phyloP scores from a whole-genome alignment of 2,113 vertebrate species.

The Oophaga pumilio region DNA sequence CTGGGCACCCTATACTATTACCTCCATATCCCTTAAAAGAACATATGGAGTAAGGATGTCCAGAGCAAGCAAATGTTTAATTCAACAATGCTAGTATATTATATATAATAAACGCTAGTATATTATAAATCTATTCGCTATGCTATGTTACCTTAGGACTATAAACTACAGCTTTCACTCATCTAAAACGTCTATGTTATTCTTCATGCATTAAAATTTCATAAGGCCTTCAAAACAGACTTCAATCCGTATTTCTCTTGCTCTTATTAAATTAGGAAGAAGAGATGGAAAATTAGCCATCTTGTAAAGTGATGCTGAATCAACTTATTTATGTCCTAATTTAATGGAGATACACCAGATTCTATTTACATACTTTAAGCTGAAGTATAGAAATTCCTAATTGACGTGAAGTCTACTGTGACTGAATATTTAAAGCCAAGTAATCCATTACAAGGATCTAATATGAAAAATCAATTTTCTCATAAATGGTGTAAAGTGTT shows the following conservation, averaged over 20 bases:
- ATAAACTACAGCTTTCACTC: not conserved
- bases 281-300: constrained; percentile 20
- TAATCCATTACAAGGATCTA: constrained; percentile 38
- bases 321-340: constrained; percentile 33
- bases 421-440: constrained; percentile 40
- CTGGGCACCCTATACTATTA: no score
- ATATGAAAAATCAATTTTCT: constrained; percentile 39
- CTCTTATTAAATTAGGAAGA: constrained; percentile 36
- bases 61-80: no score
- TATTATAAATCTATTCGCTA: no score
- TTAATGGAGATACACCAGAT: constrained; percentile 46
- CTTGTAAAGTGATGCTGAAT: constrained; percentile 18
- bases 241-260: not conserved
- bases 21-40: no score
- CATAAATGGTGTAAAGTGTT: constrained; percentile 40
- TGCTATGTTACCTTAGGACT: not conserved
- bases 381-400: constrained; percentile 12
- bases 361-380: constrained; percentile 37
- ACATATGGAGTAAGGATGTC: no score
- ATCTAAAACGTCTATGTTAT: not conserved
- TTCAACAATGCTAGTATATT: no score
- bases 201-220: not conserved
- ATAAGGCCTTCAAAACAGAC: not conserved
- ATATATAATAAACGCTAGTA: no score
- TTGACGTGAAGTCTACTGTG: constrained; percentile 12